Evolutionary conservation across 2,888 invertebrate species (phyloP), one percentile per base, ranked within the genome.

Genomic region (Magallana nippona): DNA sequence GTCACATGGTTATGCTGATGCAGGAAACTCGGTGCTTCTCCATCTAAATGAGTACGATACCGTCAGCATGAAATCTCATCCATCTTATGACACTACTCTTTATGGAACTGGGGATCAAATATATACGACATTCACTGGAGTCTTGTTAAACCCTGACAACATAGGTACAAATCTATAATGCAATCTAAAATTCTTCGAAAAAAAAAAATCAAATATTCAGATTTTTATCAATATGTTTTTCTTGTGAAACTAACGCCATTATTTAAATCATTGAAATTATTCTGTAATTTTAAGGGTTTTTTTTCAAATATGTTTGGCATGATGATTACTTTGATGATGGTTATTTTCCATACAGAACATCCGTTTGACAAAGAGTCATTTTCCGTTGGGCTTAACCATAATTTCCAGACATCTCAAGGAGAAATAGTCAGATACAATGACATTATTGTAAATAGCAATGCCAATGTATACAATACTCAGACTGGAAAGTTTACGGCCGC

Each of bases 21-120:
- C 89, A 13, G 89, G 89, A 13, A 89, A 89, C 77, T 86, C 86
- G 3, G 89, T 85, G 13, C 55, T 89, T 0, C 63, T 89, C 2
- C 84, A 87, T 78, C 82, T 89, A 8, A 81, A 78, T 10, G n/a
- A 22, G 1, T 84, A 83, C 1, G 89, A 89, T 77, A 17, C 44
- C 1, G 82, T 88, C 0, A 81, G 63, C 15, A 82, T 89, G 1
- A 56, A 77, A 32, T 83, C 88, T 27, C 83, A 82, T 15, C 77
- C 80, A 10, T n/a, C 55, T 0, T 83, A 84, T n/a, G 71, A 78
- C 55, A 86, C 82, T 78, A 82, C 77, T 13, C 19, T 88, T 0
- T 88, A 82, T 81, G 88, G 88, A 27, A 32, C 19, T 8, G 17
- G 77, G 0, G 83, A 85, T 78, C 80, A 88, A 55, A 84, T 88